Evolutionary conservation across 2,888 invertebrate genomes (phyloP), one percentile per base, ranked within the genome.

Genomic region (Melipona beecheii): DNA sequence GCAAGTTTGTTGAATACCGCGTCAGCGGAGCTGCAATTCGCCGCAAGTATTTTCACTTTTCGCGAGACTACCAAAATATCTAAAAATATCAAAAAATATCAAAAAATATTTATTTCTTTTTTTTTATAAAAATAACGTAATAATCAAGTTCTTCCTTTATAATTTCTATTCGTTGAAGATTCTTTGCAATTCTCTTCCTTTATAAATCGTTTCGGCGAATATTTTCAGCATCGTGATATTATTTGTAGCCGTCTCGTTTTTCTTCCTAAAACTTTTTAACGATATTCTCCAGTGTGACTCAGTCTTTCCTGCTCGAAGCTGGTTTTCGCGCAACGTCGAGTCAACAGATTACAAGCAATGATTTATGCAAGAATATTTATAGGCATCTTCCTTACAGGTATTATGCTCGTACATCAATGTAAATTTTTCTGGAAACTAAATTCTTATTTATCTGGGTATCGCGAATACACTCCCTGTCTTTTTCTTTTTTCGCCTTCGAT

Each of bases 1-100:
- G 56, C 70, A 36, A 71, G 71, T 81, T 75, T 27, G 77, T 60
- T 77, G 54, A 54, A 60, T 69, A 64, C 69, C 54, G 68, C 58
- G 52, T 54, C 52, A 69, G 69, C 6, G 52, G 58, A 68, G 31
- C n/a, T 56, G 24, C 56, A 52, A 62, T 56, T 24, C 56, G 31
- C 52, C 62, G 24, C 24, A 54, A 65, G 49, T 43, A 52, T 73
- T 54, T 11, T 19, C 50, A n/a, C 49, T 21, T 56, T 54, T 11
- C 27, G 5, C 54, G 24, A 19, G n/a, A 24, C 49, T 43, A 43
- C 9, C 9, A 9, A 43, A 43, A 43, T 43, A 43, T 11, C 43
- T 9, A 43, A 43, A 43, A 9, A 9, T 43, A 43, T 43, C 11
- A 11, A 43, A 43, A 43, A 1, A 43, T 43, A 9, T 43, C 43